A percentile compares a stretch with the other conserved stretches of the same genome.
These are phyloP conservation scores for Isotomurus palustris DNA, from an alignment of 2,888 invertebrate genomes.

Conservation along the genomic window DNA sequence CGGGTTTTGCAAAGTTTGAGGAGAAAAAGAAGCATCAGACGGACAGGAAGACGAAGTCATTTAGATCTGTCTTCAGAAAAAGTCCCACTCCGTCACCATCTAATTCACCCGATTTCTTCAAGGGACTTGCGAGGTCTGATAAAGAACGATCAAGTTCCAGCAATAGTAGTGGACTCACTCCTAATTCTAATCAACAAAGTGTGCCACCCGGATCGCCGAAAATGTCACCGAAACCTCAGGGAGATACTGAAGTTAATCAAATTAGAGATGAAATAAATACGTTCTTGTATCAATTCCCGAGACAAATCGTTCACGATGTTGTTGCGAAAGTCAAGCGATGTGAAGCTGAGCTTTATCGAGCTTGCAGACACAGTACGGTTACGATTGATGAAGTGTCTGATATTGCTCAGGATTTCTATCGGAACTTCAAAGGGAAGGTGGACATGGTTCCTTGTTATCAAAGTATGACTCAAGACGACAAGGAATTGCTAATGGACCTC, in stretches of 20 bases:
- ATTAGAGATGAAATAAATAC: constrained; percentile 53
- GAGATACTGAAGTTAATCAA: constrained; percentile 48
- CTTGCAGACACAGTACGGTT: constrained; percentile 49
- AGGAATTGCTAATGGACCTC: constrained; percentile 81
- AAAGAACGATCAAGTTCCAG: constrained; percentile 1
- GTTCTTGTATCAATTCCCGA: constrained; percentile 51
- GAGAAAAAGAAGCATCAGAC: constrained; percentile 76
- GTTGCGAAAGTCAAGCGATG: constrained; percentile 65
- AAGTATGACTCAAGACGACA: constrained; percentile 63
- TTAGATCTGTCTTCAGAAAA: constrained; percentile 73
- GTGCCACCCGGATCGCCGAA: constrained; percentile 15
- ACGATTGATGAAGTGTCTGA: constrained; percentile 82
- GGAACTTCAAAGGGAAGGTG: constrained; percentile 63
- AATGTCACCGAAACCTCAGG: constrained; percentile 19
- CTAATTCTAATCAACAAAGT: constrained; percentile 1
- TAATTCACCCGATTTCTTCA: constrained; percentile 23
- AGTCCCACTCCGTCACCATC: constrained; percentile 53
- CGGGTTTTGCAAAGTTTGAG: constrained; percentile 73
- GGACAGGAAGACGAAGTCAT: constrained; percentile 71
- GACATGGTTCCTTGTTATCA: constrained; percentile 62
- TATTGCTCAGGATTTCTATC: constrained; percentile 85
- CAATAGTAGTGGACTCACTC: constrained; percentile 3
- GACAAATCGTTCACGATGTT: constrained; percentile 59
- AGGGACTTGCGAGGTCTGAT: neutral
- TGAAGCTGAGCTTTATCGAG: constrained; percentile 58